A percentile compares a stretch with the other conserved stretches of the same genome.
Conservation (phyloP, 2,113 vertebrate genomes). For the Neofelis nebulosa region DNA sequence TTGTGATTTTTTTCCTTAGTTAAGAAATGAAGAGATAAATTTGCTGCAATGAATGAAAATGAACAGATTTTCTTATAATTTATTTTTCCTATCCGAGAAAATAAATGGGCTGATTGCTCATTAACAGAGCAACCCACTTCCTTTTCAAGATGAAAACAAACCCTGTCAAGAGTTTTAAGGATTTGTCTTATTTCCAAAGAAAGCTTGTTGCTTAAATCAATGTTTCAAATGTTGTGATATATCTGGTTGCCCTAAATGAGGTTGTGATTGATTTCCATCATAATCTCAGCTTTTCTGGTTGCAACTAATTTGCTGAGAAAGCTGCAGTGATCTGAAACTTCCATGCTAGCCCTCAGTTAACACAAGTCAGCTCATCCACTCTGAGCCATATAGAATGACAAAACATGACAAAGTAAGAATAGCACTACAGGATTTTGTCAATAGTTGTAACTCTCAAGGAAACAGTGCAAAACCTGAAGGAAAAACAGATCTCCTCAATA, state of each 20-base stretch:
- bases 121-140: not conserved
- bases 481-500: not conserved
- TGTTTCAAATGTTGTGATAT: not conserved
- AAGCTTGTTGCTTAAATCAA: not conserved
- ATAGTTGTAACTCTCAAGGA: not conserved
- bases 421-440: not conserved
- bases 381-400: not conserved
- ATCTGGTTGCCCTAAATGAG: not conserved
- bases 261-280: not conserved
- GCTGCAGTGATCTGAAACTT: not conserved
- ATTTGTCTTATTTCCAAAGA: not conserved
- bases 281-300: not conserved
- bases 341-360: not conserved
- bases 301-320: not conserved
- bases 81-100: slow-evolving; percentile 12
- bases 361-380: not conserved
- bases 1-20: not conserved
- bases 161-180: not conserved
- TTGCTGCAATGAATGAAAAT: not conserved
- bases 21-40: slow-evolving; percentile 19
- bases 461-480: not conserved
- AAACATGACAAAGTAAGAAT: not conserved
- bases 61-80: not conserved
- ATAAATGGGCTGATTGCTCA: not conserved
- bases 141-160: not conserved